Evolutionary conservation across 2,888 invertebrate species (phyloP).

Genomic region (Chymomyza fuscimana): DNA sequence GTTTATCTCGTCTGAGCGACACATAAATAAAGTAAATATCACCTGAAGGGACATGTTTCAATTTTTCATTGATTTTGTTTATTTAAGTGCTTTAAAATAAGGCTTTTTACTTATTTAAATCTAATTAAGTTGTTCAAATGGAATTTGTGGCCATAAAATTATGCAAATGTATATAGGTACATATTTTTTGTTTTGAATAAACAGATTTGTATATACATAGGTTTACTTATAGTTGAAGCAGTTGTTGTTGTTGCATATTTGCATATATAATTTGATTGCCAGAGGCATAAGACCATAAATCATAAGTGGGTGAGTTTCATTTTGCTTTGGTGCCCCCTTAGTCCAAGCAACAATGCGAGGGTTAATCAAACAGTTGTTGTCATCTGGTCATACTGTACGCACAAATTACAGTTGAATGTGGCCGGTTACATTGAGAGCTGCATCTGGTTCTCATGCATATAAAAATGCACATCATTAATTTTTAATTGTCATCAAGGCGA

Average conservation of each 20-base stretch:
- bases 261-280: slow-evolving; percentile 7
- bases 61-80: slow-evolving; percentile 49
- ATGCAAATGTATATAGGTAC: slow-evolving; percentile 41
- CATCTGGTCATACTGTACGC: neutral
- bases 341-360: neutral
- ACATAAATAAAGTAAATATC: slow-evolving; percentile 55
- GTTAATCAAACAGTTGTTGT: neutral
- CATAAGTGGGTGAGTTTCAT: slow-evolving; percentile 51
- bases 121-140: slow-evolving; percentile 69
- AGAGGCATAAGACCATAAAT: slow-evolving; percentile 50
- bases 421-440: neutral
- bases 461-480: slow-evolving; percentile 46
- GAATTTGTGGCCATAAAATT: slow-evolving; percentile 70
- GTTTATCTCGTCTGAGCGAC: neutral
- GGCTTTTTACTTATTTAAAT: slow-evolving; percentile 55
- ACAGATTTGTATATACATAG: neutral
- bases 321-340: slow-evolving; percentile 6
- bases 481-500: slow-evolving; percentile 55
- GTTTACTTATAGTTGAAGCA: neutral
- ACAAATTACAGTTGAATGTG: slow-evolving; percentile 4
- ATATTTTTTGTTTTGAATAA: slow-evolving; percentile 27
- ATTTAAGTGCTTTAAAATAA: slow-evolving; percentile 66
- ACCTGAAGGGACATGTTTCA: slow-evolving; percentile 63
- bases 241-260: neutral
- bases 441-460: slow-evolving; percentile 46